Evolutionary conservation across 2,797 vertebrate genomes (phyloP), one percentile per base, ranked within the genome.

Genomic region (Crocidura indochinensis): DNA sequence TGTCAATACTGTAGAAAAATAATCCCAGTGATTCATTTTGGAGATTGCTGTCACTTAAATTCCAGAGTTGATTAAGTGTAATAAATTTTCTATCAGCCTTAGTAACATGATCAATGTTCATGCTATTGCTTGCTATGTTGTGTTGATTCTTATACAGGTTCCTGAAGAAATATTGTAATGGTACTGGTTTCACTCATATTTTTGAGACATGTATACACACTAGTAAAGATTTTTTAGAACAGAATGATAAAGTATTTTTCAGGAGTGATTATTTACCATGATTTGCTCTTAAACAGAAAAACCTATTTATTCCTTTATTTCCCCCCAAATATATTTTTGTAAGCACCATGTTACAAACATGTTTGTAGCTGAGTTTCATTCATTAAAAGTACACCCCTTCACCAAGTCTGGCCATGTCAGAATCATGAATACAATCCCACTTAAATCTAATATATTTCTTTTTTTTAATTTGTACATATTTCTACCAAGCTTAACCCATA

Each of bases 181-280:
- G 4, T 3, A 11, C 62, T 11, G 51, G 69, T 8, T 65, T 64
- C 60, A 76, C 19, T 27, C 5, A 49, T 5, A n/a, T 53, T 53
- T 14, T 3, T 3, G 6, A 84, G 26, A 26, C 17, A 60, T 68
- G 75, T 85, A 4, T 5, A 27, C 67, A 20, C 65, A 56, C 5
- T 67, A 29, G 20, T 79, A 44, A 87, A 53, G 9, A 29, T 83
- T 91, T 91, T 24, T 27, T 67, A 75, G 47, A 56, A 64, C 78
- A 12, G 8, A 65, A 14, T 38, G 38, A 62, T 20, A 79, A 46
- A 1, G 47, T 62, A 60, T 10, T 10, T 83, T 91, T 78, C 83
- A 53, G 11, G 49, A 78, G 31, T 53, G 14, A 47, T 51, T 5
- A 26, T 72, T 89, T 14, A n/a, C 9, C 10, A 15, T 46, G 3